These are phyloP conservation scores for Cyclopterus lumpus DNA, from an alignment of 2,797 vertebrate species.

Conservation along the genomic window DNA sequence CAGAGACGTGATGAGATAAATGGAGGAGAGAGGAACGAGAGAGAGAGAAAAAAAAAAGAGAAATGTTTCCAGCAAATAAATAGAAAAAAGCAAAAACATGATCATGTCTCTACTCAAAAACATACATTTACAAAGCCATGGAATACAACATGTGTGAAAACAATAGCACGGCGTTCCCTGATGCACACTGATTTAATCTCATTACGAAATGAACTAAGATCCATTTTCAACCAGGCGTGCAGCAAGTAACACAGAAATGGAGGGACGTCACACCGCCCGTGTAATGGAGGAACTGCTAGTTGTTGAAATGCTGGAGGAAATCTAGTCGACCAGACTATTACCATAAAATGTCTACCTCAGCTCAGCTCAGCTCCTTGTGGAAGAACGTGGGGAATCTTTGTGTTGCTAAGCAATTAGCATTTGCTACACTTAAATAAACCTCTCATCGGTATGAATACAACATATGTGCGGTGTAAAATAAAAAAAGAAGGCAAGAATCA, in stretches of 20 bases:
- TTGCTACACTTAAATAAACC: background rate
- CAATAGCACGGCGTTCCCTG: conserved; percentile 10
- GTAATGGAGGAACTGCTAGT: background rate
- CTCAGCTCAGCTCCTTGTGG: no score
- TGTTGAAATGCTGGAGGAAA: background rate
- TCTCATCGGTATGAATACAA: background rate
- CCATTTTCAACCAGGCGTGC: no score
- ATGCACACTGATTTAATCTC: conserved; percentile 13
- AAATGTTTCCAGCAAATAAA: conserved; percentile 26
- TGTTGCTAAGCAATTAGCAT: no score
- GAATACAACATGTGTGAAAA: conserved; percentile 36
- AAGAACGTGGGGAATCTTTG: background rate
- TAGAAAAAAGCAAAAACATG: conserved; percentile 30
- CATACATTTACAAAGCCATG: conserved; percentile 25
- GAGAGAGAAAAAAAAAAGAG: background rate
- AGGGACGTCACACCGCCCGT: no score
- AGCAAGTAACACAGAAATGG: no score
- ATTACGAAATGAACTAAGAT: no score
- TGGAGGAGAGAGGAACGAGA: background rate
- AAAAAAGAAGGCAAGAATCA: background rate
- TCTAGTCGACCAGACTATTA: background rate
- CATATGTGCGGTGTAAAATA: background rate
- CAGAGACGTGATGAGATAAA: background rate
- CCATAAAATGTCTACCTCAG: background rate
- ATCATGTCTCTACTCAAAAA: conserved; percentile 18